phyloP scores from a whole-genome alignment of 1,140 invertebrate species.

The Pteromalus puparum region DNA sequence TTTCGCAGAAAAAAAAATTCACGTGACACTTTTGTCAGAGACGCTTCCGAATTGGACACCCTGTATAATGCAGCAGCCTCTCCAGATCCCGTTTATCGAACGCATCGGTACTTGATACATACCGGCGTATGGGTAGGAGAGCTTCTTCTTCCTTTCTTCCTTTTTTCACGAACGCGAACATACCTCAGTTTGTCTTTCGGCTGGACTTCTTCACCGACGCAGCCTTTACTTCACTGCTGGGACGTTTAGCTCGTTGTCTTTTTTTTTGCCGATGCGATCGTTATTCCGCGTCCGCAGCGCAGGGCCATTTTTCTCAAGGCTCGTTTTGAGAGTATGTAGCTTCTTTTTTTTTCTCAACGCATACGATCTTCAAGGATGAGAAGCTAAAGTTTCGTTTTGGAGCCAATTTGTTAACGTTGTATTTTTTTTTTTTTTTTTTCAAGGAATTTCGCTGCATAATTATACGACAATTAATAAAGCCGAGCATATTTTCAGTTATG shows the following conservation, averaged over 20 bases:
- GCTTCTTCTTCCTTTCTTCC: neutral
- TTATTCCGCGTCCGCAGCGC: neutral
- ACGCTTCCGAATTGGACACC: neutral
- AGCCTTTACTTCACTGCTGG: too few species aligned
- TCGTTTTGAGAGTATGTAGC: neutral
- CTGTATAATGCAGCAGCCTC: neutral
- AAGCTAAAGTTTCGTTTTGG: too few species aligned
- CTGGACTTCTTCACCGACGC: too few species aligned
- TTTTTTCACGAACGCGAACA: neutral
- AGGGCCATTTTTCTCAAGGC: neutral
- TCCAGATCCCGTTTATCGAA: slow-evolving; percentile 63
- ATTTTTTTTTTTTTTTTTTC: too few species aligned
- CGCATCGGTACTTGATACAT: slow-evolving; percentile 55
- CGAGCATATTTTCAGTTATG: too few species aligned
- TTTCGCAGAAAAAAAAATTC: neutral
- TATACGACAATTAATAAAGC: too few species aligned
- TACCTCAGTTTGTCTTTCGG: too few species aligned
- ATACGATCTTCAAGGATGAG: too few species aligned
- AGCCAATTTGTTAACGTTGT: too few species aligned
- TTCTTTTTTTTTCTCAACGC: neutral
- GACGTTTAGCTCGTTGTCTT: neutral
- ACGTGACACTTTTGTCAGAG: too few species aligned
- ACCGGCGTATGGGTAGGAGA: slow-evolving; percentile 11
- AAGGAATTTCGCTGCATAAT: too few species aligned
- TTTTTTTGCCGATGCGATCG: neutral